These are phyloP conservation scores for Habrosyne pyritoides DNA, from an alignment of 2,888 invertebrate genomes.

Conservation along the genomic window DNA sequence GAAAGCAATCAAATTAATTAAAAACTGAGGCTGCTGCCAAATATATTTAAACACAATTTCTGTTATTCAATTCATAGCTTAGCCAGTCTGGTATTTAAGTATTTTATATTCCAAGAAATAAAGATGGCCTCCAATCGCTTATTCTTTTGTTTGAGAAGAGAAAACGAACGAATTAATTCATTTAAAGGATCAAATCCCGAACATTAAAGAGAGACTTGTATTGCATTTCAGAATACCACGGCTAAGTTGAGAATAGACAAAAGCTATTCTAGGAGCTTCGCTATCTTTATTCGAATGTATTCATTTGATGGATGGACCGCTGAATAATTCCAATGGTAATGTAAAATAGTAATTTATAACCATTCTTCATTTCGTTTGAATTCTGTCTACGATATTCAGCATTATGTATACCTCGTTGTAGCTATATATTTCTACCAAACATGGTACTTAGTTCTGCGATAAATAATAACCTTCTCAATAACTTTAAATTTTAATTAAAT, in stretches of 20 bases:
- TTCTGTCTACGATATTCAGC: background rate
- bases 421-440: background rate
- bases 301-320: background rate
- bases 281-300: background rate
- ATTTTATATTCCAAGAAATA: background rate
- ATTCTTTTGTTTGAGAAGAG: background rate
- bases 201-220: background rate
- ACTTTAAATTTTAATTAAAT: no score
- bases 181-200: background rate
- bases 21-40: constrained; percentile 4
- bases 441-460: background rate
- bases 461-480: background rate
- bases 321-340: background rate
- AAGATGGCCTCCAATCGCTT: background rate
- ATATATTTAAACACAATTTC: background rate
- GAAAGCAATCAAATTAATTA: background rate
- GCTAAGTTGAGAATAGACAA: background rate
- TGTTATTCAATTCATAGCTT: background rate
- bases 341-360: background rate
- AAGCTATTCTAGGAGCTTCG: background rate
- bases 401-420: background rate
- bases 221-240: background rate
- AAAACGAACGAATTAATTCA: background rate
- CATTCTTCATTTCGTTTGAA: background rate
- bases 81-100: background rate